phyloP scores from a whole-genome alignment of 2,888 invertebrate species.

The Hyppa rectilinea region DNA sequence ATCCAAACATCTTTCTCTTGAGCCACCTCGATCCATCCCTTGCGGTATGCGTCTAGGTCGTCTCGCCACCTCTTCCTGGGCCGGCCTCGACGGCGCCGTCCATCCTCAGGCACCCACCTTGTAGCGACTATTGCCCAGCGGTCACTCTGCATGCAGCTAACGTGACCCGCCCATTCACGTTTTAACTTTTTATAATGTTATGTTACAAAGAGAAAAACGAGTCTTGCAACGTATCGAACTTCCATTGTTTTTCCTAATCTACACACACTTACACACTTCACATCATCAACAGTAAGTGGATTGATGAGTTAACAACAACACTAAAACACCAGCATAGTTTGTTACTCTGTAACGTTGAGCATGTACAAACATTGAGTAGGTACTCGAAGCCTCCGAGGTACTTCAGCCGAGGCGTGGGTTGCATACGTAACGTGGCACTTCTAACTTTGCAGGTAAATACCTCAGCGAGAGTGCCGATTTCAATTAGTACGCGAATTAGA shows the following conservation, averaged over 20 bases:
- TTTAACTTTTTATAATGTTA: not conserved
- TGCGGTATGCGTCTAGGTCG: no score
- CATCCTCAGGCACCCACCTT: no score
- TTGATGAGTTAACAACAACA: slow-evolving; percentile 48
- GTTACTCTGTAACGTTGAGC: slow-evolving; percentile 36
- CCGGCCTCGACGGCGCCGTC: no score
- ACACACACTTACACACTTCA: slow-evolving; percentile 10
- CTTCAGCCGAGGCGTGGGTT: slow-evolving; percentile 39
- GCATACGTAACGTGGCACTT: slow-evolving; percentile 48
- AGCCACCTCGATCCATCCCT: no score
- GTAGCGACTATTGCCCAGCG: no score
- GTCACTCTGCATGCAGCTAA: no score
- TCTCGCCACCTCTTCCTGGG: no score
- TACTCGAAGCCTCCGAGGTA: slow-evolving; percentile 26
- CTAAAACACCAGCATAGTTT: slow-evolving; percentile 34
- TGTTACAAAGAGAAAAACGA: not conserved
- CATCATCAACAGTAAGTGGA: slow-evolving; percentile 17
- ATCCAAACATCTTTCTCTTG: no score
- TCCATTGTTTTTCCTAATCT: not conserved
- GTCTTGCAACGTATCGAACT: not conserved
- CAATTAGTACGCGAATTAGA: slow-evolving; percentile 57
- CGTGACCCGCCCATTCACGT: no score
- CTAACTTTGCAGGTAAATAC: slow-evolving; percentile 49
- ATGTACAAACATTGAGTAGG: slow-evolving; percentile 28
- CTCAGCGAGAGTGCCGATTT: slow-evolving; percentile 40